Conservation (phyloP, 2,888 invertebrate genomes). For the Palloptera scutellata region DNA sequence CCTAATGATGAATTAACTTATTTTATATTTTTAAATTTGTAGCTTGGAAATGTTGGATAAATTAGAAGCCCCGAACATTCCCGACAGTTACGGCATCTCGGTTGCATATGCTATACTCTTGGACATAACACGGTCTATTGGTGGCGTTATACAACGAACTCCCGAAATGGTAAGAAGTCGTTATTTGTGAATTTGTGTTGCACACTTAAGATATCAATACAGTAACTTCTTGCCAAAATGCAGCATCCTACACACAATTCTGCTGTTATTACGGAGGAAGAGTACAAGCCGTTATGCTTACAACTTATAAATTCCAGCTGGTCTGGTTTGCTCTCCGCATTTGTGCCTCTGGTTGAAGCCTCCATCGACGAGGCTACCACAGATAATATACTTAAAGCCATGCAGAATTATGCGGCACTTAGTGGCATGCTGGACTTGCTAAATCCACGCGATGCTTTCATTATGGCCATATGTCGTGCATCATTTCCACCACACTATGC, state of each 20-base stretch:
- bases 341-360: constrained; percentile 91
- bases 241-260: constrained; percentile 52
- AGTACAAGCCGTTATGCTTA: constrained; percentile 65
- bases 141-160: constrained; percentile 71
- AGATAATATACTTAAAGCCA: constrained; percentile 89
- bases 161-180: constrained; percentile 64
- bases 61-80: constrained; percentile 89
- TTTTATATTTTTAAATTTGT: constrained; percentile 13
- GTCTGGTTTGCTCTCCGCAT: constrained; percentile 91
- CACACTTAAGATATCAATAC: background rate
- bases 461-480: constrained; percentile 94
- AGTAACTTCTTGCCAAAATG: background rate
- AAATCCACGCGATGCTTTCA: constrained; percentile 90
- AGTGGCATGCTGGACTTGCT: constrained; percentile 84
- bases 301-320: constrained; percentile 93
- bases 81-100: constrained; percentile 97
- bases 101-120: constrained; percentile 93
- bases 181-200: background rate
- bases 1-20: background rate
- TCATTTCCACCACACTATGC: constrained; percentile 96
- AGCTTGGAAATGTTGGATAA: constrained; percentile 97
- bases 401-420: constrained; percentile 88
- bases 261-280: constrained; percentile 54
- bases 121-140: constrained; percentile 88
- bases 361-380: constrained; percentile 93